Evolutionary conservation across 2,797 vertebrate species (phyloP).

Genomic region (Carduelis carduelis): DNA sequence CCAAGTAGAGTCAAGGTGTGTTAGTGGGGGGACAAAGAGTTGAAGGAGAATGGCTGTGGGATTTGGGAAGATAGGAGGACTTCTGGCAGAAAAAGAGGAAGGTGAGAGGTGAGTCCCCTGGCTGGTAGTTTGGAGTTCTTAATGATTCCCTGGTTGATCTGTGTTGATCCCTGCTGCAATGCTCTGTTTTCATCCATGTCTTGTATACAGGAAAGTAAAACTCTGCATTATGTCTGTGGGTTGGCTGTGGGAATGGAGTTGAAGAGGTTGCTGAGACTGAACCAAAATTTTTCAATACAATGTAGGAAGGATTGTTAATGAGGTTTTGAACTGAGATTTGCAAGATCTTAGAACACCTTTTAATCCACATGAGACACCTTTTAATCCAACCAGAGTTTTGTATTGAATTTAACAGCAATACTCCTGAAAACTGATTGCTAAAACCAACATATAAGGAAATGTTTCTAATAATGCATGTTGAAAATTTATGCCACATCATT

Average conservation of each 20-base stretch:
- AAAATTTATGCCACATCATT: neutral
- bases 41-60: neutral
- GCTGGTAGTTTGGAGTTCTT: neutral
- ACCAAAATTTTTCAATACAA: neutral
- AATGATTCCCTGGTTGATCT: neutral
- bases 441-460: neutral
- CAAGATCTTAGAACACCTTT: neutral
- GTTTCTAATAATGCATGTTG: neutral
- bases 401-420: neutral
- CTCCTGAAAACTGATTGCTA: neutral
- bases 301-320: neutral
- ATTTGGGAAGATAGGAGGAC: neutral
- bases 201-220: neutral
- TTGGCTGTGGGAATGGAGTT: neutral
- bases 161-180: neutral
- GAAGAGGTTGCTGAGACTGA: neutral
- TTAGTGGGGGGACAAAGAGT: neutral
- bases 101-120: rapidly evolving
- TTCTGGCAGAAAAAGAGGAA: neutral
- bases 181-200: neutral
- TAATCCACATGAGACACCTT: neutral
- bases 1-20: neutral
- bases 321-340: neutral
- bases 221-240: neutral
- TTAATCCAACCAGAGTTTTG: neutral